Percentiles rank a stretch among this genome's conserved stretches.
Evolutionary conservation across 2,888 invertebrate genomes (phyloP).

Genomic region (Sinotaia quadrata): DNA sequence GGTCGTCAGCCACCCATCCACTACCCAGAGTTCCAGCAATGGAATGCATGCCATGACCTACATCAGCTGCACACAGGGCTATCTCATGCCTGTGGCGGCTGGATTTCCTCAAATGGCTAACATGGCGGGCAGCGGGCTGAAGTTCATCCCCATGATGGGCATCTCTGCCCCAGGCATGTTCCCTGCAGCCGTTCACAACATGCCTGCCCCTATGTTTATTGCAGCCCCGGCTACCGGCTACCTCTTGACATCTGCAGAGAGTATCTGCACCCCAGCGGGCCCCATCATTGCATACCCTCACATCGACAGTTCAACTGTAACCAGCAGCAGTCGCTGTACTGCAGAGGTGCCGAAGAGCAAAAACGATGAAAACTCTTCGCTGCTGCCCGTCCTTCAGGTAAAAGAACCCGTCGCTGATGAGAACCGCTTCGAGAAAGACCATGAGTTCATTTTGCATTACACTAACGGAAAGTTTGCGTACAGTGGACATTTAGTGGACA

Average conservation of each 20-base stretch:
- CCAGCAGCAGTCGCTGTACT: constrained; percentile 21
- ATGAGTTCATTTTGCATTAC: constrained; percentile 58
- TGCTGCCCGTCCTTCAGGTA: constrained; percentile 27
- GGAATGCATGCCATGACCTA: constrained; percentile 9
- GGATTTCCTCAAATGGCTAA: constrained; percentile 39
- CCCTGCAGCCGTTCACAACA: constrained; percentile 28
- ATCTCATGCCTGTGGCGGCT: constrained; percentile 36
- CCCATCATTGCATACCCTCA: constrained; percentile 35
- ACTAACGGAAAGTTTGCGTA: constrained; percentile 59
- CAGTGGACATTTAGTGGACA: constrained; percentile 49
- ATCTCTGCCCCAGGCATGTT: constrained; percentile 36
- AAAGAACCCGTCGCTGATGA: constrained; percentile 31
- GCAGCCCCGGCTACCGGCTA: constrained; percentile 31
- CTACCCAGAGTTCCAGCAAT: background rate
- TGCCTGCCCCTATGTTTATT: constrained; percentile 38
- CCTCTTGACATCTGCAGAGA: constrained; percentile 21
- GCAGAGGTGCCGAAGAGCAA: constrained; percentile 14
- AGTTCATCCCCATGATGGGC: constrained; percentile 50
- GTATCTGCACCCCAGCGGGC: constrained; percentile 28
- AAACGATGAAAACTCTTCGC: background rate
- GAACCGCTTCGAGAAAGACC: constrained; percentile 39
- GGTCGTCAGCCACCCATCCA: background rate
- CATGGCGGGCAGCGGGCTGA: constrained; percentile 39
- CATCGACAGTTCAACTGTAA: constrained; percentile 28
- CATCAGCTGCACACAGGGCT: constrained; percentile 31